Conservation (phyloP, 2,797 vertebrate species). For the Meriones psammophilus region DNA sequence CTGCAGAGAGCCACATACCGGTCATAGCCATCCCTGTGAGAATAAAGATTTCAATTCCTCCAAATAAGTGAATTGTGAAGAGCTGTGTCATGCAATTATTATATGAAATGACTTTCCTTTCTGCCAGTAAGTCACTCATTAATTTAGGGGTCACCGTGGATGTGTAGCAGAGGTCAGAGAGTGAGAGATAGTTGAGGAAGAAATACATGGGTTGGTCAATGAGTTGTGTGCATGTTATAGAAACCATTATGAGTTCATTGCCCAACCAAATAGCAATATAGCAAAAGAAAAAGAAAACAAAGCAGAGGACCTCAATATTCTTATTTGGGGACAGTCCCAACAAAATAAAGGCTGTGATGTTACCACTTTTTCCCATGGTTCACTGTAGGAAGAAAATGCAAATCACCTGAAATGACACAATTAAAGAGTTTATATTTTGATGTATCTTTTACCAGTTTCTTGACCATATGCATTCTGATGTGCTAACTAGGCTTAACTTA, state of each 20-base stretch:
- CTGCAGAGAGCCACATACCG: conserved; percentile 76
- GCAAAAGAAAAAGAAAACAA: conserved; percentile 58
- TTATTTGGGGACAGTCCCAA: conserved; percentile 65
- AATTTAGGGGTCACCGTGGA: conserved; percentile 80
- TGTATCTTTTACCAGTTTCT: not conserved
- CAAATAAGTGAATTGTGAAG: conserved; percentile 78
- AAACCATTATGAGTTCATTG: conserved; percentile 78
- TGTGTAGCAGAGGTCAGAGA: conserved; percentile 77
- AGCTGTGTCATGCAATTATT: conserved; percentile 75
- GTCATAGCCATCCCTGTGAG: conserved; percentile 81
- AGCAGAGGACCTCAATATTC: conserved; percentile 29
- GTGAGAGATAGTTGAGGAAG: conserved; percentile 77
- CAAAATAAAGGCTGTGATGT: conserved; percentile 58
- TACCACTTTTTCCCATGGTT: conserved; percentile 46
- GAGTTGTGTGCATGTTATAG: conserved; percentile 51
- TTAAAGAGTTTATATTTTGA: not conserved
- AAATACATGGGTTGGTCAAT: conserved; percentile 80
- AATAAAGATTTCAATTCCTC: conserved; percentile 75
- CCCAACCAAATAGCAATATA: conserved; percentile 72
- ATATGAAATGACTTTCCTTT: conserved; percentile 69
- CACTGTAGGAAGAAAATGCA: not conserved
- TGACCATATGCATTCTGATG: not conserved
- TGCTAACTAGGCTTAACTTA: not conserved
- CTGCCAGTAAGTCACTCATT: conserved; percentile 68
- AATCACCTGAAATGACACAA: conserved; percentile 26